Evolutionary conservation across 2,888 invertebrate genomes (phyloP).

Genomic region (Eupeodes latifasciatus): DNA sequence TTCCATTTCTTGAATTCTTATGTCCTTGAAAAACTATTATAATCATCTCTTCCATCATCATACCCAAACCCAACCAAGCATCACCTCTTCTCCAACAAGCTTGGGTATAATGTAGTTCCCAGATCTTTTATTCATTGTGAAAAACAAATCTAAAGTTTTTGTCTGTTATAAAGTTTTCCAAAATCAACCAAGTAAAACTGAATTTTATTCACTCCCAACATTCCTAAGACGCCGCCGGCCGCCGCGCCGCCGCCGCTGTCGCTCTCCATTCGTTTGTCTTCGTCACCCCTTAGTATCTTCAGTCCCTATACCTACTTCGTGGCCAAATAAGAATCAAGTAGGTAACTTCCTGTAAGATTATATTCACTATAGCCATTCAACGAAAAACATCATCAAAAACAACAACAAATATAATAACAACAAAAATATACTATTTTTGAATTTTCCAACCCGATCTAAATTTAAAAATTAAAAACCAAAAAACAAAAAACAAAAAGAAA

Average conservation of each 20-base stretch:
- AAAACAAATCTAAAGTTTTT: slow-evolving; percentile 15
- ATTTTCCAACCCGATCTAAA: slow-evolving; percentile 2
- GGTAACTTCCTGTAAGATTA: slow-evolving; percentile 10
- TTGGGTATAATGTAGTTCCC: neutral
- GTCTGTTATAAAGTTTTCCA: slow-evolving; percentile 11
- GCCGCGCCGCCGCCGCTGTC: no score
- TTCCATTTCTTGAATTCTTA: slow-evolving; percentile 5
- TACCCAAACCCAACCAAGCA: no score
- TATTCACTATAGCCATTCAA: neutral
- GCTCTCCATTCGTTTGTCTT: no score
- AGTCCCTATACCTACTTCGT: slow-evolving; percentile 17
- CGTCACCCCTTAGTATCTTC: no score
- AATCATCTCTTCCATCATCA: neutral
- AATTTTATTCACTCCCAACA: slow-evolving; percentile 48
- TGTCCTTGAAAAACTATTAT: slow-evolving; percentile 46
- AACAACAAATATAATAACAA: neutral
- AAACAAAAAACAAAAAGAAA: neutral
- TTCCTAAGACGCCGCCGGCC: neutral
- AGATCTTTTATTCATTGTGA: neutral
- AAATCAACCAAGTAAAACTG: slow-evolving; percentile 40
- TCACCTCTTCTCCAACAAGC: no score
- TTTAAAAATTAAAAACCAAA: neutral
- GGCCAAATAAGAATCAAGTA: slow-evolving; percentile 58
- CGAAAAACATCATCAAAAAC: neutral
- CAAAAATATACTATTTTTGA: neutral